These are phyloP conservation scores for Ancistrus triradiatus DNA, from an alignment of 2,113 vertebrate species.

Conservation along the genomic window DNA sequence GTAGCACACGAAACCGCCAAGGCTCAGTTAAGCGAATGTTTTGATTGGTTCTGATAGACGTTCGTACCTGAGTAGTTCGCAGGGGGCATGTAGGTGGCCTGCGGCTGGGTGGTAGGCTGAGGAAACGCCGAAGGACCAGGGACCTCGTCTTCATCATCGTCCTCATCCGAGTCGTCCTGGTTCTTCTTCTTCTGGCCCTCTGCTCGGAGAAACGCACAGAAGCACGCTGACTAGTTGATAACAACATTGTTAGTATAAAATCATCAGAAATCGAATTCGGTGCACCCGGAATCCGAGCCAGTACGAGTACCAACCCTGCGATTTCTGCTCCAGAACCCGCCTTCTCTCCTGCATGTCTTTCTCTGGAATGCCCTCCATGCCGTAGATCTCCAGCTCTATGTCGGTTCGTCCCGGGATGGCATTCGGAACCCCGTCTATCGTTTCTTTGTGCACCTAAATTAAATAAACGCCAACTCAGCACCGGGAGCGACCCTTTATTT, in stretches of 20 bases:
- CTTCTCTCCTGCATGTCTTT: conserved; percentile 97
- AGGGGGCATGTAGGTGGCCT: conserved; percentile 81
- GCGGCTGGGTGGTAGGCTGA: conserved; percentile 80
- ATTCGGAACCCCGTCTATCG: conserved; percentile 96
- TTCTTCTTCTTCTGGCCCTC: conserved; percentile 94
- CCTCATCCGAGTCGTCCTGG: conserved; percentile 93
- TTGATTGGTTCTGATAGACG: too few species aligned
- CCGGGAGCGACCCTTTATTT: too few species aligned
- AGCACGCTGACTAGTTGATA: too few species aligned
- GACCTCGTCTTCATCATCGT: conserved; percentile 80
- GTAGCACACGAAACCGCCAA: too few species aligned
- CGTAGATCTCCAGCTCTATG: conserved; percentile 97
- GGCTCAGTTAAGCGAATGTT: too few species aligned
- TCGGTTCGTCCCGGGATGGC: conserved; percentile 96
- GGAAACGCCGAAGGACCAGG: conserved; percentile 83
- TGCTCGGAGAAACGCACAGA: conserved; percentile 48
- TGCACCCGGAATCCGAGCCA: not conserved
- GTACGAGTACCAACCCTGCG: conserved; percentile 75
- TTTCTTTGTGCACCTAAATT: conserved; percentile 94
- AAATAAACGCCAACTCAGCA: not conserved
- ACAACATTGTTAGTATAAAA: too few species aligned
- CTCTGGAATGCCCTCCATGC: conserved; percentile 98
- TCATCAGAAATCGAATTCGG: too few species aligned
- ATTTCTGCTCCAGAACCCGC: conserved; percentile 91
- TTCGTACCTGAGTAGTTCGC: conserved; percentile 70